Evolutionary conservation across 1,140 invertebrate species (phyloP), one percentile per base, ranked within the genome.

Genomic region (Anastatus disparis): DNA sequence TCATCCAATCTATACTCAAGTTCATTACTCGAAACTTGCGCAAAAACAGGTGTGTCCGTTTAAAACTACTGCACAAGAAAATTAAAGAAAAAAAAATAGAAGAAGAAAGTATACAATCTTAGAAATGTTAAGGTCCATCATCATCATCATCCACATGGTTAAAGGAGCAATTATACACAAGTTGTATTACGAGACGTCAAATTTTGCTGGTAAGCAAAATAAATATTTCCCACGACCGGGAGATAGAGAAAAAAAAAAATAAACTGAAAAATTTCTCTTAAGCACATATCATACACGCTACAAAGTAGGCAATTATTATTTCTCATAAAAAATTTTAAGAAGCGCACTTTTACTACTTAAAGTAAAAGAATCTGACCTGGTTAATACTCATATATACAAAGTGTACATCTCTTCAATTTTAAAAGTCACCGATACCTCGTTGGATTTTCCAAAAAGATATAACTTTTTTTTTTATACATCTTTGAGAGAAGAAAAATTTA

Each of bases 241-340:
- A 62, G 40, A 31, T 15, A 29, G 46, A 52, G 55, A 52, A n/a
- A n/a, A n/a, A n/a, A n/a, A n/a, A n/a, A n/a, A n/a, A n/a, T n/a
- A n/a, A n/a, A n/a, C n/a, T n/a, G n/a, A n/a, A n/a, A n/a, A n/a
- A n/a, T n/a, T n/a, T n/a, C 61, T 69, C 56, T 29, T 27, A 46
- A 50, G 22, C 27, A 27, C 53, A n/a, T 46, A 55, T n/a, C n/a
- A n/a, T n/a, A n/a, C n/a, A n/a, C n/a, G 59, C 68, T 70, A 62
- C 69, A 71, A n/a, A 71, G 69, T 64, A 71, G 61, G 69, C 61
- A 64, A 64, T 64, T 61, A 64, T 71, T 71, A 71, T 71, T 71
- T 61, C 69, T 71, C 69, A 61, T 71, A 71, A 71, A n/a, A n/a
- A n/a, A 71, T 20, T 58, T 58, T 44, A 17, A 62, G 69, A 71